Base-by-base conservation (phyloP, 2,888 invertebrate genomes). In the Drosophila sordidapex region DNA sequence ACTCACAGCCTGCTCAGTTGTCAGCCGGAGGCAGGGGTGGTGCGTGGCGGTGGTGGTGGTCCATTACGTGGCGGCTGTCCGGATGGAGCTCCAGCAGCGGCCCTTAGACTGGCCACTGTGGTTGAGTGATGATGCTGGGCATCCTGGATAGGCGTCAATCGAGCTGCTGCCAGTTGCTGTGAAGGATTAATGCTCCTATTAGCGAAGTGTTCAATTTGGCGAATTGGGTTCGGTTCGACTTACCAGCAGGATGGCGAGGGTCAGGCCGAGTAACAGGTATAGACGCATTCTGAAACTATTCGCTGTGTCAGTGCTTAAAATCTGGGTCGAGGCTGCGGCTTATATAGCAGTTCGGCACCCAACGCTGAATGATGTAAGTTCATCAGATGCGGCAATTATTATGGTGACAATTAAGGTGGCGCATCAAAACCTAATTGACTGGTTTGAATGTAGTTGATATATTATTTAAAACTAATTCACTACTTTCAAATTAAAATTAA, bases 191-290 rank as follows among this genome's bases (percentile, higher is more conserved):
- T 7, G 21, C 29, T 29, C 2, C 15, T 21, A n/a, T 65, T 58
- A 60, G 33, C 38, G 21, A 1, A n/a, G 15, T 13, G 27, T 35
- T 8, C 10, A n/a, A 2, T 0, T 27, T 1, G 1, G 10, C 33
- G 18, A 13, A n/a, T 2, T n/a, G 18, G 11, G 0, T 25, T n/a
- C 1, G 11, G 0, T 25, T n/a, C 1, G 5, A 70, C 82, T 82
- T 48, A 84, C 87, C 74, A 84, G 56, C n/a, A 86, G 52, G 15
- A 84, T 35, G 52, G 77, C 67, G 43, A 89, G 66, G 38, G 74
- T 48, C 35, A 89, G 52, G 35, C 65, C 61, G 35, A 86, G 35
- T 25, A 83, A 29, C 35, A 81, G 72, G 40, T 25, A 69, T 56
- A 85, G 60, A 74, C 84, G 88, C 84, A 85, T 79, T 61, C 52